Percentiles rank a stretch among this genome's conserved stretches.
phyloP scores from a whole-genome alignment of 2,888 invertebrate genomes.

The Taphrorychus bicolor region DNA sequence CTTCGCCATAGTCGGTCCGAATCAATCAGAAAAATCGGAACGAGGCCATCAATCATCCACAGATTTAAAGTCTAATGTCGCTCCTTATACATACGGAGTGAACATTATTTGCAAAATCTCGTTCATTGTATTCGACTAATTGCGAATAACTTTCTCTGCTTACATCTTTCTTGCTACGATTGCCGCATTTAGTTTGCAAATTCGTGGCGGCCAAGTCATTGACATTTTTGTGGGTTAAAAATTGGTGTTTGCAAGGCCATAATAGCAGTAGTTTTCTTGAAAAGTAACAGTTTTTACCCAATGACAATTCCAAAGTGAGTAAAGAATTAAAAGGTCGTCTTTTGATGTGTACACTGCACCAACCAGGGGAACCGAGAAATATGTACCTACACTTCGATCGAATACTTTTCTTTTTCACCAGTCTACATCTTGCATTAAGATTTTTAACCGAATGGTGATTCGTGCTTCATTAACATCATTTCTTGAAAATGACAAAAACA shows the following conservation, averaged over 20 bases:
- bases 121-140: slow-evolving; percentile 25
- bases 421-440: no score
- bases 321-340: no score
- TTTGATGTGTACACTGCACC: no score
- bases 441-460: no score
- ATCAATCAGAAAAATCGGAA: slow-evolving; percentile 19
- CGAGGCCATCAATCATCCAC: slow-evolving; percentile 32
- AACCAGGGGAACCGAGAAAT: no score
- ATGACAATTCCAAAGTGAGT: no score
- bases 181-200: slow-evolving; percentile 19
- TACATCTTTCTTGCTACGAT: not conserved
- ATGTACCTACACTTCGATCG: no score
- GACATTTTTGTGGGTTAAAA: slow-evolving; percentile 17
- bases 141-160: slow-evolving; percentile 23
- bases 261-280: no score
- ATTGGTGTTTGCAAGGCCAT: not conserved
- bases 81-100: slow-evolving; percentile 29
- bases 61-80: slow-evolving; percentile 11
- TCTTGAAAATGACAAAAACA: no score
- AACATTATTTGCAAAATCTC: slow-evolving; percentile 19
- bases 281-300: no score
- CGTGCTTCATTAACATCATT: no score
- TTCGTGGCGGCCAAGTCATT: slow-evolving; percentile 23
- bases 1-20: not conserved
- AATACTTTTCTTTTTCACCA: no score